Percentiles rank a stretch among this genome's conserved stretches.
These are phyloP conservation scores for Drosophila nr. medialis DNA, from an alignment of 2,888 invertebrate genomes.

Conservation along the genomic window DNA sequence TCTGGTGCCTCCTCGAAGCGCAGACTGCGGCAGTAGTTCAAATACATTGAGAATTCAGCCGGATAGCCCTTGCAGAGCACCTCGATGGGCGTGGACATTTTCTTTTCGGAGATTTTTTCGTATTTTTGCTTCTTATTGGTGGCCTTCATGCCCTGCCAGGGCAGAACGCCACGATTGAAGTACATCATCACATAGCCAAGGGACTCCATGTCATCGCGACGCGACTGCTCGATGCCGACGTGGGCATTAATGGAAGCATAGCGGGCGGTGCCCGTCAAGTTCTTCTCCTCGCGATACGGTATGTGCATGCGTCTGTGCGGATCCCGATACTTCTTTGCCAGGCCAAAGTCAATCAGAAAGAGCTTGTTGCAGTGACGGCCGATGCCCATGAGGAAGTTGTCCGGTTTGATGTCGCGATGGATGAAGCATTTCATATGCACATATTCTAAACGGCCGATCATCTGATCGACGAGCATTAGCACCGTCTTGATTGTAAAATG, in stretches of 20 bases:
- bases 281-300: slow-evolving; percentile 98
- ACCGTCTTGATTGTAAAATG: slow-evolving; percentile 99
- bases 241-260: slow-evolving; percentile 99
- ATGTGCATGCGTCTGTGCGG: slow-evolving; percentile 96
- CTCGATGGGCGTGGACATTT: slow-evolving; percentile 99
- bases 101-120: slow-evolving; percentile 99
- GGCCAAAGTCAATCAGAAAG: slow-evolving; percentile 99
- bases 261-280: slow-evolving; percentile 96
- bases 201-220: slow-evolving; percentile 99
- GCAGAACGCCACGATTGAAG: slow-evolving; percentile 96
- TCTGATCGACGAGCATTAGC: slow-evolving; percentile 97
- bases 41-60: slow-evolving; percentile 99
- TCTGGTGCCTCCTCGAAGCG: slow-evolving; percentile 99
- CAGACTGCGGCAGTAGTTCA: slow-evolving; percentile 99
- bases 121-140: slow-evolving; percentile 99
- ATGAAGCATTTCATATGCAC: slow-evolving; percentile 99
- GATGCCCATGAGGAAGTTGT: slow-evolving; percentile 99
- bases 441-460: slow-evolving; percentile 98
- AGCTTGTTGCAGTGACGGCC: slow-evolving; percentile 99
- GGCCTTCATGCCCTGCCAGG: slow-evolving; percentile 99
- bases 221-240: slow-evolving; percentile 98
- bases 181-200: slow-evolving; percentile 99
- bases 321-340: slow-evolving; percentile 99
- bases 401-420: slow-evolving; percentile 99
- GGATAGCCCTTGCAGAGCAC: slow-evolving; percentile 99